A percentile compares a stretch with the other conserved stretches of the same genome.
These are phyloP conservation scores for Saccostrea cuccullata DNA, from an alignment of 1,140 invertebrate species.

Conservation along the genomic window DNA sequence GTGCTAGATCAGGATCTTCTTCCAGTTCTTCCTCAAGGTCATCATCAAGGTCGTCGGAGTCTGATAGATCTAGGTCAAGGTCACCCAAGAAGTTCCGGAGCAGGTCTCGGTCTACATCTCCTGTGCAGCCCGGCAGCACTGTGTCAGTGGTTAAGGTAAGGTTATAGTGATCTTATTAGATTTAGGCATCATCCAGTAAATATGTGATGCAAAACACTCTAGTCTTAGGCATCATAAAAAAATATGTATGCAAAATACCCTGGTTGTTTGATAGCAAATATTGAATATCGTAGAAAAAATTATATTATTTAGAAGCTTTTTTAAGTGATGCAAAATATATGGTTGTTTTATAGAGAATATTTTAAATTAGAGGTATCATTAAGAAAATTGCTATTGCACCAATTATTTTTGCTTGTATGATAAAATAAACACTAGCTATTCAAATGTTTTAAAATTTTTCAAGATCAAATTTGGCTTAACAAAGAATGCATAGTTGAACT, in stretches of 20 bases:
- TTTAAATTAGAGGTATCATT: too few relatives aligned
- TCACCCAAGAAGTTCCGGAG: conserved; percentile 52
- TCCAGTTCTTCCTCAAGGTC: conserved; percentile 40
- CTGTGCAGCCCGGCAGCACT: conserved; percentile 33
- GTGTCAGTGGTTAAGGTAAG: conserved; percentile 40
- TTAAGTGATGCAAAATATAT: background rate
- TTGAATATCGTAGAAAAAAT: too few relatives aligned
- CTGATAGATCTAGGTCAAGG: conserved; percentile 60
- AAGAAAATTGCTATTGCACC: too few relatives aligned
- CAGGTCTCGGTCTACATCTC: conserved; percentile 43
- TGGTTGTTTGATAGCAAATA: background rate
- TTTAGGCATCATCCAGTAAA: background rate
- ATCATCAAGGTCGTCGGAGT: conserved; percentile 52
- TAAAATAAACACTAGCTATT: too few relatives aligned
- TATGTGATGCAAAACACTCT: background rate
- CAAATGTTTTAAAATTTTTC: too few relatives aligned
- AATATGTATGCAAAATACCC: background rate
- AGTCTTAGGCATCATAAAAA: background rate
- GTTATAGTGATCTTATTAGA: conserved; percentile 5
- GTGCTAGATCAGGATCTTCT: background rate
- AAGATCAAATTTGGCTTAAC: too few relatives aligned
- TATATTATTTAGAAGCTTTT: background rate
- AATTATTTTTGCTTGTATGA: too few relatives aligned
- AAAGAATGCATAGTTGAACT: too few relatives aligned
- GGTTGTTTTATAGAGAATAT: background rate